Evolutionary conservation across 2,888 invertebrate species (phyloP).

Genomic region (Adelognathus sp.): DNA sequence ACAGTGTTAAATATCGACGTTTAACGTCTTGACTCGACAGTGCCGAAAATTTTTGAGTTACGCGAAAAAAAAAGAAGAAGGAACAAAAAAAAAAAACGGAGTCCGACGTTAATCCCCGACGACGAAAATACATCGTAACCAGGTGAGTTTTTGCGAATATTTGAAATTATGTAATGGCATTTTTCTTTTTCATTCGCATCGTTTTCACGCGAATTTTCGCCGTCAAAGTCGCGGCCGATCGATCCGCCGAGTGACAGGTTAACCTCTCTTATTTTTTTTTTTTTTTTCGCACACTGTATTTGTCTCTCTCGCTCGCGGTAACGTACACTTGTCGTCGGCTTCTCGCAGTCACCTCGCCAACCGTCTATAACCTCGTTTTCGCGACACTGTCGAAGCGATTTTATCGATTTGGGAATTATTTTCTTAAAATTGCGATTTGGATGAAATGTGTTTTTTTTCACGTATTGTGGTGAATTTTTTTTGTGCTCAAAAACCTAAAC

Average conservation of each 20-base stretch:
- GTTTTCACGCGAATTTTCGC: constrained; percentile 46
- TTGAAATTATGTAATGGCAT: constrained; percentile 67
- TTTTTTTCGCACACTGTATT: neutral
- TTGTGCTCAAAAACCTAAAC: too few relatives aligned
- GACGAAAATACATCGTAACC: constrained; percentile 7
- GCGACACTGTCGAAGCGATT: neutral
- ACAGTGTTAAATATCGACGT: neutral
- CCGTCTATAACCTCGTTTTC: neutral
- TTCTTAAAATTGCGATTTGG: too few relatives aligned
- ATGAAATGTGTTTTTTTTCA: too few relatives aligned
- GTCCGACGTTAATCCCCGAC: constrained; percentile 21
- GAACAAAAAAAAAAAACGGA: neutral
- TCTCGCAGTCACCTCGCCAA: neutral
- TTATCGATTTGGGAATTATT: neutral
- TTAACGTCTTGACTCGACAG: too few relatives aligned
- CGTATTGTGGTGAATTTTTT: too few relatives aligned
- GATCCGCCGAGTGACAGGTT: constrained; percentile 71
- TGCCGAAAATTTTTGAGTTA: too few relatives aligned
- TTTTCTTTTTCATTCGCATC: constrained; percentile 29
- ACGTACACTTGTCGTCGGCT: neutral
- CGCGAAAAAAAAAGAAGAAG: constrained; percentile 1
- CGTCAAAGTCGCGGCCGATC: constrained; percentile 56
- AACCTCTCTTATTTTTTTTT: constrained; percentile 68
- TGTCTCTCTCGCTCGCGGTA: neutral
- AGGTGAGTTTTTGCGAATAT: constrained; percentile 63